Conservation (phyloP, 2,888 invertebrate genomes). For the Platerodrilus igneus region DNA sequence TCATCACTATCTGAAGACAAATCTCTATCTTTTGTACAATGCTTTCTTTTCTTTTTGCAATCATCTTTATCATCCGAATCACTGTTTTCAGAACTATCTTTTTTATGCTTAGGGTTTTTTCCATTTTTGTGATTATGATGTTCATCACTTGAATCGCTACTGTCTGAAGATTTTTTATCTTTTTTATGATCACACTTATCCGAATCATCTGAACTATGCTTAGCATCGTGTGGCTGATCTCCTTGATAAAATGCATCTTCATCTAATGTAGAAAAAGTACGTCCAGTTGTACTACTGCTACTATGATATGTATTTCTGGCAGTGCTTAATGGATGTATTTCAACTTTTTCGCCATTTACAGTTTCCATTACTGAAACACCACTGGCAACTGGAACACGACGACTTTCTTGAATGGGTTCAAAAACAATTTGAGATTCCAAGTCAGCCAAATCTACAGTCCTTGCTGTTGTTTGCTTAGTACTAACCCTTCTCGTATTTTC, state of each 20-base stretch:
- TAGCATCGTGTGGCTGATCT: constrained; percentile 13
- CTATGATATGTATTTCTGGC: neutral
- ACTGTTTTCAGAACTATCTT: constrained; percentile 12
- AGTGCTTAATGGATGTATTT: constrained; percentile 1
- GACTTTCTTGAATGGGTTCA: too few species aligned
- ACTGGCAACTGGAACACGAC: too few species aligned
- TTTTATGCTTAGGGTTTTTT: constrained; percentile 10
- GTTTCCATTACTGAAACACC: too few species aligned
- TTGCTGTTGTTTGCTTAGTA: too few species aligned
- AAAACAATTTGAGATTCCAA: constrained; percentile 42
- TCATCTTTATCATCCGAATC: constrained; percentile 14
- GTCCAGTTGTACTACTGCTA: too few species aligned
- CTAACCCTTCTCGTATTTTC: too few species aligned
- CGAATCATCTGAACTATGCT: constrained; percentile 22
- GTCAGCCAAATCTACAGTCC: constrained; percentile 37
- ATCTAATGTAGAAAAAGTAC: too few species aligned
- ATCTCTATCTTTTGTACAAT: constrained; percentile 19
- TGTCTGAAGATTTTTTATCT: constrained; percentile 6
- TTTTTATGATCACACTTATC: constrained; percentile 17
- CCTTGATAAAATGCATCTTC: constrained; percentile 10
- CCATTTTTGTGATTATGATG: constrained; percentile 15
- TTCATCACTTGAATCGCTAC: constrained; percentile 17
- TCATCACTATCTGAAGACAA: constrained; percentile 20
- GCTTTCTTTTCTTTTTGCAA: constrained; percentile 11
- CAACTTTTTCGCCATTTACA: neutral